A percentile compares a stretch with the other conserved stretches of the same genome.
phyloP scores from a whole-genome alignment of 2,797 vertebrate species.

The Glossophaga mutica region DNA sequence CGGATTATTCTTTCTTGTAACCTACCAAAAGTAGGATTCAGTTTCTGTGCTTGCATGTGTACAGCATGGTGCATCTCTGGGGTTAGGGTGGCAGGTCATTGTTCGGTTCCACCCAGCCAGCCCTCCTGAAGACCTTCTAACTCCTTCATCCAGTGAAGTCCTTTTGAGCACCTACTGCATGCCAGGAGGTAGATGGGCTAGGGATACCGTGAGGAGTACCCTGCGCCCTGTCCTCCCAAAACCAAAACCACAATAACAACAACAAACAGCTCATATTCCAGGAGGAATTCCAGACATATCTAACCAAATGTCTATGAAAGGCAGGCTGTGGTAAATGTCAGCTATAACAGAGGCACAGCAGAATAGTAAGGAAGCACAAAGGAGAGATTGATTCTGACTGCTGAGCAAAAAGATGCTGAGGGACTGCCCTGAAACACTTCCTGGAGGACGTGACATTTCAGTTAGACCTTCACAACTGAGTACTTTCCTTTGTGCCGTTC shows the following conservation, averaged over 20 bases:
- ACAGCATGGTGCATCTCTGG: background rate
- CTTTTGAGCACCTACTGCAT: background rate
- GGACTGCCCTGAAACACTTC: background rate
- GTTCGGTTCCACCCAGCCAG: background rate
- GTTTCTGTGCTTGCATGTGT: background rate
- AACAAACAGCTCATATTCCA: background rate
- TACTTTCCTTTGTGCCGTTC: background rate
- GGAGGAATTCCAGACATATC: background rate
- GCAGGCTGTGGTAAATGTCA: background rate
- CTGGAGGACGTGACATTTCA: background rate
- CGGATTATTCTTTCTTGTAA: background rate
- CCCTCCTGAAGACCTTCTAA: background rate
- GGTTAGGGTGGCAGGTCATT: background rate
- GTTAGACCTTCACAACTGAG: background rate
- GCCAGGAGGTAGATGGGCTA: background rate
- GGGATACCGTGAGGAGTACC: background rate
- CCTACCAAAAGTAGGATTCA: background rate
- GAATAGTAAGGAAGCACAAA: background rate
- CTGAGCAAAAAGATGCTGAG: background rate
- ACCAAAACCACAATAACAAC: background rate
- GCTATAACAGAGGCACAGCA: background rate
- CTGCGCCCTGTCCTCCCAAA: background rate
- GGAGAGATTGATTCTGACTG: background rate
- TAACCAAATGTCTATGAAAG: background rate
- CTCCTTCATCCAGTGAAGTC: background rate